Evolutionary conservation across 1,140 invertebrate species (phyloP), one percentile per base, ranked within the genome.

Genomic region (Heliconius eleuchia): DNA sequence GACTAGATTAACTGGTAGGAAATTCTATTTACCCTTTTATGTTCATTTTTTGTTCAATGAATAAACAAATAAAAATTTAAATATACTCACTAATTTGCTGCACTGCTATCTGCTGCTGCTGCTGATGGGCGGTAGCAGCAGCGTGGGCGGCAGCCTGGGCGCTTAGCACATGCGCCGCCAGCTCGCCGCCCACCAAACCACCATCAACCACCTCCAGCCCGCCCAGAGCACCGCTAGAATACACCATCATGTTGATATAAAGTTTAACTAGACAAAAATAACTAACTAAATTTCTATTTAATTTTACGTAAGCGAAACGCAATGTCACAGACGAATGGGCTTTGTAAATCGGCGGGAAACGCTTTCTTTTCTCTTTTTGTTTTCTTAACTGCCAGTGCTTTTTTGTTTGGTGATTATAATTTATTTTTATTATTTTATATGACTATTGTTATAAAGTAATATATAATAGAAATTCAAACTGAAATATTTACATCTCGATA

Each of bases 171-270:
- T 94, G 92, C 6, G 92, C 91, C 23, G 89, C 91, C 85, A 94
- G 84, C 80, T 95, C 94, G 55, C 92, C 93, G 80, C 88, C 92
- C 71, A 93, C 91, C 82, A 93, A 74, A 1, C 90, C 87, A 19
- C 91, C 92, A 55, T 93, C 92, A 77, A 93, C 81, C 77, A 94
- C 92, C 82, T 93, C 92, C 86, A 93, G 88, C 55, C 92, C 92
- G 77, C 92, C 92, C 84, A 93, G 89, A 81, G 91, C 91, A 75
- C 92, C 92, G 82, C 92, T 94, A 87, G 92, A 93, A 93, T 92
- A 94, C 77, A 94, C 89, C 92, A 94, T 92, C 92, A 94, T 94
- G 82, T 88, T 85, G 83, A 27, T 73, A 34, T 52, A 79, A 70
- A 18, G 71, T 73, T 78, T 39, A 77, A 74, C 50, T 19, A 52